Base-by-base conservation (phyloP, 2,113 vertebrate species). In the Condylura cristata region DNA sequence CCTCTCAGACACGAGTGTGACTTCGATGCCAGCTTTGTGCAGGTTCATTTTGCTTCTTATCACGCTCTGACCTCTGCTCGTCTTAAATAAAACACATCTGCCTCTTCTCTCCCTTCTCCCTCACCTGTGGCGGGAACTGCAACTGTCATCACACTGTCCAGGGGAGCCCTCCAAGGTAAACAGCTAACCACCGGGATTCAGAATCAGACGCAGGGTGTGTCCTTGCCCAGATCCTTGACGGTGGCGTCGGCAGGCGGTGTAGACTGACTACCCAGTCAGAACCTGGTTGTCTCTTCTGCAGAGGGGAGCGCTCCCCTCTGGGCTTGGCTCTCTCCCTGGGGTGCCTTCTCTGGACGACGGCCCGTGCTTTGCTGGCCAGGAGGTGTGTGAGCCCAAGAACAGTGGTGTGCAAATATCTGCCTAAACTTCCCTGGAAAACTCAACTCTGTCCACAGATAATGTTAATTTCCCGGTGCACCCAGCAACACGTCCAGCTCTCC, bases 181-280 rank as follows among this genome's bases (percentile, higher is more conserved):
- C 60, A 24, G 39, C 24, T 13, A 51, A 8, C 24, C 32, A 66
- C 20, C 75, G 34, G 3, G 41, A 30, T 10, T 3, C 16, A 13
- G 32, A 30, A 39, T 65, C 1, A 1, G 48, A 26, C 0, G 4
- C 60, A 51, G 56, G 26, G 14, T 24, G 18, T 32, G 24, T 46
- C n/a, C 71, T 20, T 44, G 12, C 14, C 11, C 7, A 16, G 24
- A 32, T 22, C 6, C 0, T 26, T 0, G 4, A 32, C 3, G 2
- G 7, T 46, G 0, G 22, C 1, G 41, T 14, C 0, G 30, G 34
- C 6, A 9, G 12, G 18, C 4, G 0, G 1, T 2, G 26, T 51
- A 58, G 53, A 56, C 53, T 22, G 53, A 18, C 51, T 8, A 6
- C 51, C 2, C 20, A 46, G 51, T 9, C 24, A 17, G 39, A 60